A percentile compares a stretch with the other conserved stretches of the same genome.
Evolutionary conservation across 2,888 invertebrate species (phyloP).

Genomic region (Aethes cnicana): DNA sequence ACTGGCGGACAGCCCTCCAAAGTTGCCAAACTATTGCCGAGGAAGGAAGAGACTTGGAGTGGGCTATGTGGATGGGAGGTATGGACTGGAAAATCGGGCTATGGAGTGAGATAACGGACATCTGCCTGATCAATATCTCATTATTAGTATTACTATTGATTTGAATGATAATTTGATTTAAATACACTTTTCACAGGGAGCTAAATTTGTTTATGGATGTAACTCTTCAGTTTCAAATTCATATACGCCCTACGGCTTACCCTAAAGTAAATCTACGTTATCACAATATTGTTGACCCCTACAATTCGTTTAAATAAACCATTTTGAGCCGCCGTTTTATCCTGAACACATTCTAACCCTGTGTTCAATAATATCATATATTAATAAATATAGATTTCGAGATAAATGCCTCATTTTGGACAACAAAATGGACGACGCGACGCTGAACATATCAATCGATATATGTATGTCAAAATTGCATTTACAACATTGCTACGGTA

Average conservation of each 20-base stretch:
- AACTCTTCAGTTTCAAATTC: neutral
- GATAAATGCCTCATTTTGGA: constrained; percentile 32
- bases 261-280: constrained; percentile 24
- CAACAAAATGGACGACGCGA: constrained; percentile 37
- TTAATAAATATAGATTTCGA: constrained; percentile 23
- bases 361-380: constrained; percentile 45
- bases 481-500: constrained; percentile 10
- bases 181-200: neutral
- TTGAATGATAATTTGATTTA: too few relatives aligned
- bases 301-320: constrained; percentile 19
- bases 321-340: constrained; percentile 24
- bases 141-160: too few relatives aligned
- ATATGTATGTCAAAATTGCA: constrained; percentile 13
- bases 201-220: neutral
- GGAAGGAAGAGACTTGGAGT: too few relatives aligned
- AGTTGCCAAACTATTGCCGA: too few relatives aligned
- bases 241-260: constrained; percentile 14
- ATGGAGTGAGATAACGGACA: too few relatives aligned
- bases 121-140: too few relatives aligned
- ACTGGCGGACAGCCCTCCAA: too few relatives aligned
- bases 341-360: constrained; percentile 62
- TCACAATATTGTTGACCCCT: constrained; percentile 28
- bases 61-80: too few relatives aligned
- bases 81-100: too few relatives aligned
- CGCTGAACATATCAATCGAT: constrained; percentile 17